Evolutionary conservation across 2,888 invertebrate species (phyloP), one percentile per base, ranked within the genome.

Genomic region (Dasysyrphus albostriatus): DNA sequence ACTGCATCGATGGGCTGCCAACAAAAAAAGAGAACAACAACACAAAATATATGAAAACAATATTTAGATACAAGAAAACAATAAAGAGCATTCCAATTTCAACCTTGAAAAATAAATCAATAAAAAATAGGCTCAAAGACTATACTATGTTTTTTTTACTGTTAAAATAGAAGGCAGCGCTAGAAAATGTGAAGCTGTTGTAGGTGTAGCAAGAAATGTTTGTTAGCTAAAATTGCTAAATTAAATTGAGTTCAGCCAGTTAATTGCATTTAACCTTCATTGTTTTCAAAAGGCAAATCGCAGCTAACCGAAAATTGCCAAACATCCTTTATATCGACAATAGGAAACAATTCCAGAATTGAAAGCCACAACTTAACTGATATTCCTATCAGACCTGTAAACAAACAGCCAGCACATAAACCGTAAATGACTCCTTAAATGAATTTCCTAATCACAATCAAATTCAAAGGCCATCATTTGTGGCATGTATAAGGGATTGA

Each of bases 1-100:
- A 92, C 47, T 90, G 89, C 82, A 91, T 88, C 5, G 91, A 89
- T 47, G 80, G 32, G 58, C 88, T 83, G 72, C 19, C 29, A 63
- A 49, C 19, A 37, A 34, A 32, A 19, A 32, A n/a, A n/a, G n/a
- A n/a, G n/a, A n/a, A n/a, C n/a, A 34, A 16, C 3, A 1, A 65
- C 16, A 3, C 34, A 7, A 34, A 16, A 42, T 24, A n/a, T 29
- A n/a, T 24, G 3, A 24, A n/a, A 12, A 61, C 6, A 8, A 2
- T 9, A 9, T 42, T 2, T 14, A 12, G 14, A 14, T 42, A 14
- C 5, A 14, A 44, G 5, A n/a, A n/a, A n/a, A 6, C 2, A 6
- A 44, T 42, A 2, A 10, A 39, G 3, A 5, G 14, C 14, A 42
- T 42, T 14, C 14, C 0, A 42, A 42, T 42, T 14, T 6, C 6